Conservation (phyloP, 2,888 invertebrate species). For the Idaea dimidiata region DNA sequence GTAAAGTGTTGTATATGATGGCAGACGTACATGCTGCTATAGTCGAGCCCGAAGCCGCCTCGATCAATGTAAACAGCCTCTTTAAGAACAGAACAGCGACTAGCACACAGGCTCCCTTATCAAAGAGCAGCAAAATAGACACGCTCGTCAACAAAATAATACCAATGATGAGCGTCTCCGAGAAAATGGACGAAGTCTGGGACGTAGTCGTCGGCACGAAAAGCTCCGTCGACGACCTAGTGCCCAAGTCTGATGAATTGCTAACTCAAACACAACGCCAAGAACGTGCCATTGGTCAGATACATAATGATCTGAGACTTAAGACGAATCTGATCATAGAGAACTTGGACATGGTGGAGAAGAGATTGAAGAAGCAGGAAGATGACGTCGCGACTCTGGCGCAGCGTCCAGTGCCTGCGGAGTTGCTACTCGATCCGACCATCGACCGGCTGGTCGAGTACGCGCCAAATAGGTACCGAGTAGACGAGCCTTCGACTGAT, state of each 20-base stretch:
- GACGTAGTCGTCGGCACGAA: conserved; percentile 94
- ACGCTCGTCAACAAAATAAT: conserved; percentile 90
- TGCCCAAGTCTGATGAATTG: conserved; percentile 92
- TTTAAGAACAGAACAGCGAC: conserved; percentile 80
- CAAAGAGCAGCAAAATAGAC: conserved; percentile 88
- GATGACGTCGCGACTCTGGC: conserved; percentile 90
- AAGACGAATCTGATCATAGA: conserved; percentile 94
- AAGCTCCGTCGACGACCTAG: conserved; percentile 91
- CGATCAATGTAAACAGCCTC: conserved; percentile 73
- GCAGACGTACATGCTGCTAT: conserved; percentile 91
- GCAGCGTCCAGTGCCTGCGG: conserved; percentile 87
- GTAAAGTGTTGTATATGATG: conserved; percentile 88
- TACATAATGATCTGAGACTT: conserved; percentile 89
- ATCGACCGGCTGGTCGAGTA: conserved; percentile 90
- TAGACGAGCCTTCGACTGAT: conserved; percentile 64
- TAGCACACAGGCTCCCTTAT: conserved; percentile 79
- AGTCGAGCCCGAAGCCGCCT: conserved; percentile 85
- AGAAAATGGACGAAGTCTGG: conserved; percentile 96
- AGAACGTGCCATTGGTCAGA: conserved; percentile 92
- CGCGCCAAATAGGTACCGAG: conserved; percentile 84
- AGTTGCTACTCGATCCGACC: conserved; percentile 86
- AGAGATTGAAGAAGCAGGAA: conserved; percentile 90
- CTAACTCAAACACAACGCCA: conserved; percentile 92
- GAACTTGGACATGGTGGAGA: conserved; percentile 92
- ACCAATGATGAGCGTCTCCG: conserved; percentile 91